Conservation (phyloP, 2,888 invertebrate genomes). For the Aproaerema taeniolella region DNA sequence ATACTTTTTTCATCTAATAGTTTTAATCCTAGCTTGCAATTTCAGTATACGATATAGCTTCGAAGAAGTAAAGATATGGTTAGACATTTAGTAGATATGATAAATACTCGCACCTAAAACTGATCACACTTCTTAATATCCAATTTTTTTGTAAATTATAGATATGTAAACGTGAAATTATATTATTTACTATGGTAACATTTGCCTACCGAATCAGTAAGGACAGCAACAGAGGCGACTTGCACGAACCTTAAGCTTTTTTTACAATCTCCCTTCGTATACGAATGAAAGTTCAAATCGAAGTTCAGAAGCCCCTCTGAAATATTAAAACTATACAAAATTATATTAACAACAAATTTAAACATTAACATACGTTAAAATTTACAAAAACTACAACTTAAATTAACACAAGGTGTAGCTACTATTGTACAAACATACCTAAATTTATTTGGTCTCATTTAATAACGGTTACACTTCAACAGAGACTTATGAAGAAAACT, state of each 20-base stretch:
- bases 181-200: constrained; percentile 67
- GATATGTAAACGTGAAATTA: constrained; percentile 63
- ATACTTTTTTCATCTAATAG: too few relatives aligned
- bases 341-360: constrained; percentile 46
- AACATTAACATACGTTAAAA: constrained; percentile 62
- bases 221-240: constrained; percentile 4
- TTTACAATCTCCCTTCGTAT: background rate
- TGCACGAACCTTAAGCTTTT: background rate
- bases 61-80: too few relatives aligned
- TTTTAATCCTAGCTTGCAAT: too few relatives aligned
- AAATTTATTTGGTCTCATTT: constrained; percentile 76
- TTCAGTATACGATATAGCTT: too few relatives aligned
- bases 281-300: background rate
- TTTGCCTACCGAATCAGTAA: constrained; percentile 46
- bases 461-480: constrained; percentile 63
- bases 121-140: constrained; percentile 55
- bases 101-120: constrained; percentile 42
- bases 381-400: constrained; percentile 65
- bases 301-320: background rate
- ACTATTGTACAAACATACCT: constrained; percentile 60
- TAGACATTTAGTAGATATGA: constrained; percentile 40
- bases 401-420: constrained; percentile 53
- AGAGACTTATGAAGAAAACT: constrained; percentile 33
- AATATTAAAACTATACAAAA: constrained; percentile 28
- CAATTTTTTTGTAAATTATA: constrained; percentile 66